Percentiles rank a stretch among this genome's conserved stretches.
Evolutionary conservation across 2,113 vertebrate genomes (phyloP).

Genomic region (Uropsilus gracilis): DNA sequence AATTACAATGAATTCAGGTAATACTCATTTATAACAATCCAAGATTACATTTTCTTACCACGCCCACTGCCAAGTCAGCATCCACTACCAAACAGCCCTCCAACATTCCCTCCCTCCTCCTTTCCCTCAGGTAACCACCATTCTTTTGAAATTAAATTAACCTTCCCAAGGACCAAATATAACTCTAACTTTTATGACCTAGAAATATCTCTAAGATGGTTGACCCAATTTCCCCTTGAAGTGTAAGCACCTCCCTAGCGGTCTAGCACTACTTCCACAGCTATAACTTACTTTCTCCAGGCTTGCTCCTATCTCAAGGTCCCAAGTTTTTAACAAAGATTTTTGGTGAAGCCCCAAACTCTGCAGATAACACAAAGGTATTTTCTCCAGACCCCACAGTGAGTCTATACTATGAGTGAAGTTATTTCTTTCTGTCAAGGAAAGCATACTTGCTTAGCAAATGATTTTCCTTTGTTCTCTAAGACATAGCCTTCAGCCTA

Average conservation of each 20-base stretch:
- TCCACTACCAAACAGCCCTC: too few species aligned
- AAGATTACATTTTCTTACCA: too few species aligned
- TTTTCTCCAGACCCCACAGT: background rate
- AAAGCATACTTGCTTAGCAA: constrained; percentile 22
- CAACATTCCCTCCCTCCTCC: too few species aligned
- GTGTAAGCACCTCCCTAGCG: constrained; percentile 20
- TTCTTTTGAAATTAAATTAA: background rate
- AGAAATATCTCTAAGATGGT: constrained; percentile 5
- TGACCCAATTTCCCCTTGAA: constrained; percentile 42
- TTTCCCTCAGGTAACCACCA: too few species aligned
- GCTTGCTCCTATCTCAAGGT: background rate
- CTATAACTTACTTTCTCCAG: constrained; percentile 6
- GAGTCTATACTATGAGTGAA: background rate
- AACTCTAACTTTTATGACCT: constrained; percentile 5
- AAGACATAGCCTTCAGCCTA: background rate
- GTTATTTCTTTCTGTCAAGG: constrained; percentile 36
- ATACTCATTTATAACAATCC: too few species aligned
- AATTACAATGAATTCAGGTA: too few species aligned
- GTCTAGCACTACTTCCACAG: background rate
- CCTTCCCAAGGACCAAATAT: constrained; percentile 23
- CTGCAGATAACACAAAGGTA: constrained; percentile 24
- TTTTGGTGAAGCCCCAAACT: background rate
- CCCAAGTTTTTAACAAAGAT: constrained; percentile 8
- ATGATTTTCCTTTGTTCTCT: background rate
- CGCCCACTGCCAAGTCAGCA: too few species aligned